phyloP scores from a whole-genome alignment of 2,888 invertebrate species.

The Drosophila limbata region DNA sequence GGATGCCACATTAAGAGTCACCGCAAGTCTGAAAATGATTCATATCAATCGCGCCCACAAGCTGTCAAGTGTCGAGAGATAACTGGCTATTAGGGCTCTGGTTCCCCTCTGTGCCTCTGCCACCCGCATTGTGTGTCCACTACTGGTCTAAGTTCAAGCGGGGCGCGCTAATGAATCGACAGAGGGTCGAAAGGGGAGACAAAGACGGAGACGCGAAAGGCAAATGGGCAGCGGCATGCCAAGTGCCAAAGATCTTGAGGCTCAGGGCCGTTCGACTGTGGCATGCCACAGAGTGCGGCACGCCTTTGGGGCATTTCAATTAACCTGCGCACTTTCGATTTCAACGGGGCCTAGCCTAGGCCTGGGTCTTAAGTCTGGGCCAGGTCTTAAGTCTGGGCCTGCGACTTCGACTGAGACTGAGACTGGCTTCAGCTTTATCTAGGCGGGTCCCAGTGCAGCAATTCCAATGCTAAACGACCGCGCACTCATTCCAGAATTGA shows the following conservation, averaged over 20 bases:
- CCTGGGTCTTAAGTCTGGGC: slow-evolving; percentile 11
- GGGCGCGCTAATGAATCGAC: slow-evolving; percentile 47
- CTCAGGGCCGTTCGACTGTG: slow-evolving; percentile 50
- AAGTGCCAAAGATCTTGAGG: slow-evolving; percentile 54
- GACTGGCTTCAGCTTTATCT: slow-evolving; percentile 44
- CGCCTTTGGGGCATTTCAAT: slow-evolving; percentile 77
- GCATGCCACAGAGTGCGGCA: slow-evolving; percentile 46
- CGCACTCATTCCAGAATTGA: slow-evolving; percentile 68
- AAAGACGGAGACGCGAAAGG: slow-evolving; percentile 34
- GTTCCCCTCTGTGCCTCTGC: background rate
- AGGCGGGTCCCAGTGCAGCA: slow-evolving; percentile 40
- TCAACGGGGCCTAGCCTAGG: slow-evolving; percentile 54
- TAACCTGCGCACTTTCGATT: slow-evolving; percentile 79
- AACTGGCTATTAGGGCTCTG: slow-evolving; percentile 50
- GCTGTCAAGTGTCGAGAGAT: slow-evolving; percentile 50
- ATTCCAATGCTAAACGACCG: slow-evolving; percentile 62
- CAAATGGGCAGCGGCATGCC: slow-evolving; percentile 51
- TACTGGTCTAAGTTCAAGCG: slow-evolving; percentile 50
- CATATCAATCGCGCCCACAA: slow-evolving; percentile 55
- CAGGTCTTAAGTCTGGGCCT: slow-evolving; percentile 15
- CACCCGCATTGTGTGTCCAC: slow-evolving; percentile 27
- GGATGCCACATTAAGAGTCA: slow-evolving; percentile 49
- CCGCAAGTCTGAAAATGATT: slow-evolving; percentile 36
- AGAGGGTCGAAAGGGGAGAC: background rate
- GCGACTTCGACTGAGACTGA: slow-evolving; percentile 7